phyloP scores from a whole-genome alignment of 2,113 vertebrate species.

The Gadus macrocephalus region DNA sequence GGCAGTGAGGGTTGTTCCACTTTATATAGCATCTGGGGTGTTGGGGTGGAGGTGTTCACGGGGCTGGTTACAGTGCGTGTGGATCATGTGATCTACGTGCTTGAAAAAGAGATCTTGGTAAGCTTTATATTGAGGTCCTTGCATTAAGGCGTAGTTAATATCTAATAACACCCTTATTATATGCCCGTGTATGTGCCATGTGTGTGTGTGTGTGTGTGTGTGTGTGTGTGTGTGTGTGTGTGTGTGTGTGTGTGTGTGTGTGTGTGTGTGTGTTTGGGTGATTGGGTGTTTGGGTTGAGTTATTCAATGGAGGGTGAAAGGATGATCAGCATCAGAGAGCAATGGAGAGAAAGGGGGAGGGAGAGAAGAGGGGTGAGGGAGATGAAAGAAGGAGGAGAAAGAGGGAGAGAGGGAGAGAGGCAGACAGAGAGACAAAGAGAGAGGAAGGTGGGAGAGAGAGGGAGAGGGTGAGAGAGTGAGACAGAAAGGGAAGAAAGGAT shows the following conservation, averaged over 20 bases:
- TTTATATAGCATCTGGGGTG: neutral
- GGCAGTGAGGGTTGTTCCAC: too few relatives aligned
- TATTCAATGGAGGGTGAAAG: slow-evolving; percentile 15
- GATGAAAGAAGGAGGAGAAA: slow-evolving; percentile 1
- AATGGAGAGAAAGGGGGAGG: slow-evolving; percentile 25
- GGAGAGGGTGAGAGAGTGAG: neutral
- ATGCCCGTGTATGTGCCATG: too few relatives aligned
- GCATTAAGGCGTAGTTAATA: too few relatives aligned
- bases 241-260: too few relatives aligned
- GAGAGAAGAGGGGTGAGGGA: slow-evolving; percentile 11
- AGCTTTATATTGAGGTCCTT: too few relatives aligned
- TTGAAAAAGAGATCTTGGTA: slow-evolving; percentile 10
- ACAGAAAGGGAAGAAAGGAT: slow-evolving; percentile 27
- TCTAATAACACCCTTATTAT: too few relatives aligned
- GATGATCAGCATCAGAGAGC: slow-evolving; percentile 42
- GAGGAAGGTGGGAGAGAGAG: neutral
- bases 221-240: too few relatives aligned
- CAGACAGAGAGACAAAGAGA: slow-evolving; percentile 16
- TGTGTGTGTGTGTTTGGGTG: too few relatives aligned
- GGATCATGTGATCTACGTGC: slow-evolving; percentile 39
- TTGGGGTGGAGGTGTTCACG: neutral
- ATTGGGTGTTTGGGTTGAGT: too few relatives aligned
- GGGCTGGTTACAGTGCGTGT: slow-evolving; percentile 20
- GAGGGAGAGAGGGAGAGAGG: slow-evolving; percentile 3
- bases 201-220: too few relatives aligned